These are phyloP conservation scores for Dicaeum eximium DNA, from an alignment of 2,113 vertebrate genomes.

Conservation along the genomic window DNA sequence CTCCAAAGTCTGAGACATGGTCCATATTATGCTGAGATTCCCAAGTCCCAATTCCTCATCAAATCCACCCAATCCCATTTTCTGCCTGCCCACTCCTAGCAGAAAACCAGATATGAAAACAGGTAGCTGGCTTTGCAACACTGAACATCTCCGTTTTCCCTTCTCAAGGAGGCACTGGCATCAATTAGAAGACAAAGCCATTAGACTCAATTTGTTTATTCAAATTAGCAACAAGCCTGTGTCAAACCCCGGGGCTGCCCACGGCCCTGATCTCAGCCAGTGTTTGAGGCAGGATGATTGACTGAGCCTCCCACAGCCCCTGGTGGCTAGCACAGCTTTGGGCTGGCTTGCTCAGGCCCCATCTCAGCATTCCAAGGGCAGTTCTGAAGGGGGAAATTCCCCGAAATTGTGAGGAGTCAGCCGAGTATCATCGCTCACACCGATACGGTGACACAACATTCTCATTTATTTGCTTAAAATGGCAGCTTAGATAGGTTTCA, in stretches of 20 bases:
- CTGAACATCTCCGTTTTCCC: neutral
- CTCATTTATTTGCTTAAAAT: too few species aligned
- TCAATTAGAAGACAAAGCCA: neutral
- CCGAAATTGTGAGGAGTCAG: too few species aligned
- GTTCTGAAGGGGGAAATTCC: too few species aligned
- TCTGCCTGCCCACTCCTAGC: neutral
- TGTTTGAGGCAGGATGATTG: neutral
- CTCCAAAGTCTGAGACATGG: rapidly evolving
- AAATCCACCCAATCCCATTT: neutral
- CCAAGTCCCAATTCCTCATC: neutral
- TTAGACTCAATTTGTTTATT: neutral
- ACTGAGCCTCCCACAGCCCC: neutral
- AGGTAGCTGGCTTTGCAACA: neutral
- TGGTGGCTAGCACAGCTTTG: neutral
- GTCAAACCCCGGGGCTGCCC: neutral
- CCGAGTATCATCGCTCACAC: too few species aligned
- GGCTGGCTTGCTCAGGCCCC: neutral
- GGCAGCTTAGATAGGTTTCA: too few species aligned
- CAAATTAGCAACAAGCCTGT: neutral
- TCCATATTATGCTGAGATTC: neutral
- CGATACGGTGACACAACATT: too few species aligned
- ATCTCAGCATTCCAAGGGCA: neutral
- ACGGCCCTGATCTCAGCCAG: neutral
- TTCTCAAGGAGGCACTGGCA: neutral
- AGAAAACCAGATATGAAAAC: neutral